A percentile compares a stretch with the other conserved stretches of the same genome.
These are phyloP conservation scores for Lacanobia oleracea DNA, from an alignment of 2,888 invertebrate species.

Conservation along the genomic window DNA sequence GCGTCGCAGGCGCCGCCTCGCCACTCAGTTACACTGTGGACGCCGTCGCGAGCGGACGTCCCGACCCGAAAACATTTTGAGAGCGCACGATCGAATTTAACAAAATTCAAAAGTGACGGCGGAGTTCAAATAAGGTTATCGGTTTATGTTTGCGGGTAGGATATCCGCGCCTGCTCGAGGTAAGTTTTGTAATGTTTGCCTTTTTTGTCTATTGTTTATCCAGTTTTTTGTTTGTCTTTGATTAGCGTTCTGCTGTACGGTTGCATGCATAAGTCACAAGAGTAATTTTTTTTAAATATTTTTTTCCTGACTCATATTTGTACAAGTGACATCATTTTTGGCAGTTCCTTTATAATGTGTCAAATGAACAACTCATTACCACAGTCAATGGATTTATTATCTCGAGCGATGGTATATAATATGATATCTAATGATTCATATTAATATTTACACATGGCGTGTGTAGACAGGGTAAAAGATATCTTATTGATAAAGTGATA, in stretches of 20 bases:
- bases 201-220: constrained; percentile 71
- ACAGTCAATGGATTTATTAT: constrained; percentile 66
- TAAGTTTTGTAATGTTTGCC: constrained; percentile 79
- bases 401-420: constrained; percentile 54
- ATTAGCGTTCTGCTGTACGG: constrained; percentile 75
- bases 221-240: constrained; percentile 75
- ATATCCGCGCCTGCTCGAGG: constrained; percentile 81
- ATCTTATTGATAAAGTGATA: constrained; percentile 59
- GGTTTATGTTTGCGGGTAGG: constrained; percentile 82
- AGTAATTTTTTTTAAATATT: constrained; percentile 54
- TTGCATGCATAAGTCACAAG: constrained; percentile 74
- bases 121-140: constrained; percentile 86
- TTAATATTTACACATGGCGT: constrained; percentile 64
- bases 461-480: constrained; percentile 50
- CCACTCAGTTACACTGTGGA: constrained; percentile 78
- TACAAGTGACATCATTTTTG: constrained; percentile 70
- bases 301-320: constrained; percentile 66
- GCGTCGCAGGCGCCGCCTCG: constrained; percentile 84
- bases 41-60: constrained; percentile 77
- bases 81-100: constrained; percentile 67
- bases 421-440: constrained; percentile 68
- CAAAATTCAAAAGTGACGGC: constrained; percentile 74
- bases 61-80: constrained; percentile 45
- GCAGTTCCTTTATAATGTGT: constrained; percentile 63
- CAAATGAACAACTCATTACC: constrained; percentile 64